phyloP scores from a whole-genome alignment of 1,140 invertebrate genomes.

The Halesus radiatus region DNA sequence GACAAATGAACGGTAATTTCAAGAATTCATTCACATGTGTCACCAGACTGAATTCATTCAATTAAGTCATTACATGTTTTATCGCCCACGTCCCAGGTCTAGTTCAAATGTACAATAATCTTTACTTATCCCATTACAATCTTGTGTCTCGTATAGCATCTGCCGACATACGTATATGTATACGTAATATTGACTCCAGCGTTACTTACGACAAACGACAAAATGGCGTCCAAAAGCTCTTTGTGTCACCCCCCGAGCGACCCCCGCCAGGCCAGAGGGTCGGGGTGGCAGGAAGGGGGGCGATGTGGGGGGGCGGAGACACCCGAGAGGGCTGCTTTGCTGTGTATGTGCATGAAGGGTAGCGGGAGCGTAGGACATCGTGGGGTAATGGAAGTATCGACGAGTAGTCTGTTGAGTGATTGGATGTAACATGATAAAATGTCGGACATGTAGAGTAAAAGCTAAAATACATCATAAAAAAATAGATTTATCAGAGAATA shows the following conservation, averaged over 20 bases:
- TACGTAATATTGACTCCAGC: constrained; percentile 35
- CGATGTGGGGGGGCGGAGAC: constrained; percentile 1
- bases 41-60: too few relatives aligned
- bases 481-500: too few relatives aligned
- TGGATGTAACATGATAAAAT: not conserved
- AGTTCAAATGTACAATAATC: not conserved
- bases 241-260: constrained; percentile 43
- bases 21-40: too few relatives aligned
- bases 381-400: not conserved
- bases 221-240: constrained; percentile 54
- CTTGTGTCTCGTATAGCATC: not conserved
- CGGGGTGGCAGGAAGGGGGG: not conserved
- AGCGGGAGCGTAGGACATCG: not conserved
- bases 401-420: not conserved
- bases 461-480: too few relatives aligned
- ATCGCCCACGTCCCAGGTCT: too few relatives aligned
- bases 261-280: constrained; percentile 12
- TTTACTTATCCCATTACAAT: not conserved
- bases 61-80: too few relatives aligned
- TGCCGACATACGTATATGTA: not conserved
- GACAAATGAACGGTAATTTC: too few relatives aligned
- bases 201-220: constrained; percentile 50
- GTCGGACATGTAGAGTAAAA: too few relatives aligned
- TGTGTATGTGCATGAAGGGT: not conserved
- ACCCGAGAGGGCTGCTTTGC: not conserved